Conservation (phyloP, 2,113 vertebrate genomes). For the Odontesthes bonariensis region DNA sequence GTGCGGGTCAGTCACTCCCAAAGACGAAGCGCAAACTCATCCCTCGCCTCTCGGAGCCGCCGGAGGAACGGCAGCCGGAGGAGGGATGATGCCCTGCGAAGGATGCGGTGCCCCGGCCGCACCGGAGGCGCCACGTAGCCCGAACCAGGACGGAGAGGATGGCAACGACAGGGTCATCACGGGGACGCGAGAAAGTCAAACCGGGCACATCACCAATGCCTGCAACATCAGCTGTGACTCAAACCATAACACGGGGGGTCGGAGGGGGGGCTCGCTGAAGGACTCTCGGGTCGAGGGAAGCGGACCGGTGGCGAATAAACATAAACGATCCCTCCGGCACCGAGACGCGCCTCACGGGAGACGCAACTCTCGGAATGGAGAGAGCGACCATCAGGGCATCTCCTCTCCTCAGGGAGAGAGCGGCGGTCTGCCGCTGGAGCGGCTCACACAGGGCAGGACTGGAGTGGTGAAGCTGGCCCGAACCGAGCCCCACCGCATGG, state of each 20-base stretch:
- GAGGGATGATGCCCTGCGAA: constrained; percentile 31
- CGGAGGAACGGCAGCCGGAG: constrained; percentile 7
- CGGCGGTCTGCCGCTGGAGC: constrained; percentile 61
- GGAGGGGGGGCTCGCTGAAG: constrained; percentile 34
- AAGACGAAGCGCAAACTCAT: constrained; percentile 1
- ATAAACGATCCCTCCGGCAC: constrained; percentile 33
- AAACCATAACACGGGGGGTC: constrained; percentile 36
- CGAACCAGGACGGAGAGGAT: neutral
- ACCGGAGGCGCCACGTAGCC: constrained; percentile 68
- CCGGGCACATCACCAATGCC: constrained; percentile 16
- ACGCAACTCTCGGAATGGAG: constrained; percentile 32
- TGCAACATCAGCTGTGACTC: constrained; percentile 33
- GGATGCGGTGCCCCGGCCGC: constrained; percentile 48
- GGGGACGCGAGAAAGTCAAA: constrained; percentile 1
- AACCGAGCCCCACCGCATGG: constrained; percentile 80
- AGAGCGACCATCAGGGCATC: constrained; percentile 31
- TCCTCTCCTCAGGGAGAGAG: neutral
- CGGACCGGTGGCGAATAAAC: constrained; percentile 16
- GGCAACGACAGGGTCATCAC: neutral
- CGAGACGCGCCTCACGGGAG: constrained; percentile 24
- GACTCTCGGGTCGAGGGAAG: constrained; percentile 19
- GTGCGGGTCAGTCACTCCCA: constrained; percentile 27
- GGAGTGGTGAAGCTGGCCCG: constrained; percentile 82
- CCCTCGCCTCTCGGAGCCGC: constrained; percentile 23
- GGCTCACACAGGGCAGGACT: constrained; percentile 77